phyloP scores from a whole-genome alignment of 2,888 invertebrate species.

The Campoplex capitator region DNA sequence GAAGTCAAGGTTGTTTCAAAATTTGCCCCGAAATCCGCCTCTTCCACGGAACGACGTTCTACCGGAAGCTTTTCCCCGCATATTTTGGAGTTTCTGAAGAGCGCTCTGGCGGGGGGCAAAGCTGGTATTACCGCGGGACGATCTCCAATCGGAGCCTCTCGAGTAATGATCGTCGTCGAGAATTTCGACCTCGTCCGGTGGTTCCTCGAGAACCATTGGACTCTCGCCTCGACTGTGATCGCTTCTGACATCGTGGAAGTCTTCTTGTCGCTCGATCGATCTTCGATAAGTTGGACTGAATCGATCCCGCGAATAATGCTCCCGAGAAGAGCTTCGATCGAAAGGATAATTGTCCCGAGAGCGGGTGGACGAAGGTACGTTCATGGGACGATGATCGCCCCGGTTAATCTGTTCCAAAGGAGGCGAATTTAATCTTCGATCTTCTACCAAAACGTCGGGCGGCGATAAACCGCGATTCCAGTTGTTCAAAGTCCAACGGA shows the following conservation, averaged over 20 bases:
- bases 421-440: conserved; percentile 70
- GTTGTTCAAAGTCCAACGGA: conserved; percentile 80
- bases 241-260: conserved; percentile 76
- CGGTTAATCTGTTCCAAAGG: conserved; percentile 68
- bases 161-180: conserved; percentile 67
- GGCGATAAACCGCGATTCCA: conserved; percentile 74
- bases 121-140: conserved; percentile 72
- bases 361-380: conserved; percentile 72
- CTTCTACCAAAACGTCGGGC: conserved; percentile 62
- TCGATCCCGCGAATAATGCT: conserved; percentile 73
- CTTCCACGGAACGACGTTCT: conserved; percentile 75
- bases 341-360: conserved; percentile 70
- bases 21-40: conserved; percentile 74
- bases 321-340: conserved; percentile 61
- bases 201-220: conserved; percentile 77
- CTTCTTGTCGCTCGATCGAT: conserved; percentile 72
- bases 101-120: conserved; percentile 70
- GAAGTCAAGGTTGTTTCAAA: conserved; percentile 43
- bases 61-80: conserved; percentile 74
- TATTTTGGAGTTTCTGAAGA: conserved; percentile 71
- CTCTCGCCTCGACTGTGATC: conserved; percentile 78
- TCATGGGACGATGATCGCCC: conserved; percentile 69
- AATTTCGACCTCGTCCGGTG: conserved; percentile 76
- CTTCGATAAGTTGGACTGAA: conserved; percentile 74
- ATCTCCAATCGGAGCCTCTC: conserved; percentile 74